phyloP scores from a whole-genome alignment of 2,113 vertebrate species.

The Cervus canadensis region DNA sequence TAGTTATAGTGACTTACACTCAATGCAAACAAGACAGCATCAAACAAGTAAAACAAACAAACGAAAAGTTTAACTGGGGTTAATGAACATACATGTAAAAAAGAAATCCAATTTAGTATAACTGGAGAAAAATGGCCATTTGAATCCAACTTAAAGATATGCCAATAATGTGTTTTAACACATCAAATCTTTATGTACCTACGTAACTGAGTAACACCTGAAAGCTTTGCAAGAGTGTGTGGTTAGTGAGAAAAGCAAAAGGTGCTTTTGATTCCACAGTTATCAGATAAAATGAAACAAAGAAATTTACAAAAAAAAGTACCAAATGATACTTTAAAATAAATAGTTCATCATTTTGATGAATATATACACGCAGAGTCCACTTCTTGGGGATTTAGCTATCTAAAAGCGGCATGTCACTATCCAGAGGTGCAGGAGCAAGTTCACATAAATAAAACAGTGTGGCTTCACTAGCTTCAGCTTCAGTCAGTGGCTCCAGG shows the following conservation, averaged over 20 bases:
- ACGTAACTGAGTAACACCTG: constrained; percentile 27
- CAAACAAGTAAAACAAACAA: constrained; percentile 58
- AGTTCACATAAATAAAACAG: constrained; percentile 97
- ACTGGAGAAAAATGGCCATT: constrained; percentile 51
- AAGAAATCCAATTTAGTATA: constrained; percentile 48
- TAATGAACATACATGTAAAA: constrained; percentile 54
- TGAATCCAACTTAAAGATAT: constrained; percentile 58
- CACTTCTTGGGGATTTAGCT: constrained; percentile 65
- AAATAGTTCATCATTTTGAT: constrained; percentile 89
- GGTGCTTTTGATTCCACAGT: constrained; percentile 72
- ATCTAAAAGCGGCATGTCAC: constrained; percentile 84
- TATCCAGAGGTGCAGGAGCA: constrained; percentile 82
- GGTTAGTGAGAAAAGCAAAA: constrained; percentile 69
- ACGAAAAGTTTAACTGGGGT: constrained; percentile 57
- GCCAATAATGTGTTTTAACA: constrained; percentile 41
- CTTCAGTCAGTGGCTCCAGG: constrained; percentile 93
- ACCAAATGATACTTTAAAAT: constrained; percentile 86
- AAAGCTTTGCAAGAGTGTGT: constrained; percentile 60
- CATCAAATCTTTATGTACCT: constrained; percentile 43
- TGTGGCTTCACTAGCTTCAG: constrained; percentile 91
- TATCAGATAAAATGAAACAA: constrained; percentile 78
- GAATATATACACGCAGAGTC: constrained; percentile 82
- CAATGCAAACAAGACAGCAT: constrained; percentile 51
- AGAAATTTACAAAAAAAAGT: constrained; percentile 82
- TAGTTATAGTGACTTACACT: constrained; percentile 55